Evolutionary conservation across 2,113 vertebrate genomes (phyloP).

Genomic region (Tetraodon nigroviridis): DNA sequence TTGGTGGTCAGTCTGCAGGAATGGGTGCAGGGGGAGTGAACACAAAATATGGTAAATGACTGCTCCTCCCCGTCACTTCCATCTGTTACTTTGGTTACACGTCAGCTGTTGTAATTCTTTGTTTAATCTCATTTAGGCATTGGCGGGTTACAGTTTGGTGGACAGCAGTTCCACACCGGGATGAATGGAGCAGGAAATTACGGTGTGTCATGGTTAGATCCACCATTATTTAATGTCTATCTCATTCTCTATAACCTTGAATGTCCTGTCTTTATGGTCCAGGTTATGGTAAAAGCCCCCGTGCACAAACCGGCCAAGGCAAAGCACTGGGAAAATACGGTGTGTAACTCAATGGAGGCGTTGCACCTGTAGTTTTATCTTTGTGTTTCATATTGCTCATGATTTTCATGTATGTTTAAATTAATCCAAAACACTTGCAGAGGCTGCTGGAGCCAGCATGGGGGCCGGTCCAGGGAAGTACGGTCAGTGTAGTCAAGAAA

Average conservation of each 20-base stretch:
- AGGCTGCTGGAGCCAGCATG: conserved; percentile 12
- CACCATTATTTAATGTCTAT: neutral
- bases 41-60: conserved; percentile 50
- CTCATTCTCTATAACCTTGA: no score
- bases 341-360: conserved; percentile 11
- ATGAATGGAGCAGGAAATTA: conserved; percentile 32
- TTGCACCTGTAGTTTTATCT: no score
- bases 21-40: conserved; percentile 26
- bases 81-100: neutral
- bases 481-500: conserved; percentile 24
- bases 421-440: conserved; percentile 10
- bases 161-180: conserved; percentile 28
- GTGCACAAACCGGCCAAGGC: conserved; percentile 20
- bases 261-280: neutral
- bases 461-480: conserved; percentile 28
- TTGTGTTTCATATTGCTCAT: neutral
- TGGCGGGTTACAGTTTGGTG: conserved; percentile 59
- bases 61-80: neutral
- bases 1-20: conserved; percentile 25
- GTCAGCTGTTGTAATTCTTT: neutral
- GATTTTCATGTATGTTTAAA: neutral
- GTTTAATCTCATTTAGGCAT: conserved; percentile 43
- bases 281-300: conserved; percentile 44
- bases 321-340: conserved; percentile 48
- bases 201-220: conserved; percentile 23